Conservation (phyloP, 64 coral and sea anemone species). For the Dendronephthya gigantea region DNA sequence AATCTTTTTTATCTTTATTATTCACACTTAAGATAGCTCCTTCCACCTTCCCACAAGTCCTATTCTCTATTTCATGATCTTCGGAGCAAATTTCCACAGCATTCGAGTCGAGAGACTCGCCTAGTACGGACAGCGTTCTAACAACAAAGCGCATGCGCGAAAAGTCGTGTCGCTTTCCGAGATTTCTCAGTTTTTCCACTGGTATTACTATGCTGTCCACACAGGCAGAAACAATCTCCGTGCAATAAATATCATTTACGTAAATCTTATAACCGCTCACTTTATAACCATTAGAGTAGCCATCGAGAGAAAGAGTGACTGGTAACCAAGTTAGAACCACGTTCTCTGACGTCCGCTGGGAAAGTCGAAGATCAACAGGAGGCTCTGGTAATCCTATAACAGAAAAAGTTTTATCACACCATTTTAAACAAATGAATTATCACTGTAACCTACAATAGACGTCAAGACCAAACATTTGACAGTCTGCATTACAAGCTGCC, state of each 20-base stretch:
- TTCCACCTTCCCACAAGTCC: background rate
- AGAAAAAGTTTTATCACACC: background rate
- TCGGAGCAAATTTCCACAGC: background rate
- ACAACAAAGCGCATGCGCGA: conserved; percentile 19
- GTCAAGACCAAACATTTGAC: no score
- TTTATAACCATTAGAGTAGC: background rate
- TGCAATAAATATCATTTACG: conserved; percentile 8
- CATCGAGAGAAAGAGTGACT: background rate
- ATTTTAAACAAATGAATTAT: no score
- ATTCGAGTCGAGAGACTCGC: background rate
- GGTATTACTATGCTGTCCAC: background rate
- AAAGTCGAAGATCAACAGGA: background rate
- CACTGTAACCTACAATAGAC: no score
- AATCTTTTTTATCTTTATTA: background rate
- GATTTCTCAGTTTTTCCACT: background rate
- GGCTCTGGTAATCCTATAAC: background rate
- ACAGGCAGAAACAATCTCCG: background rate
- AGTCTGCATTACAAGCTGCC: no score
- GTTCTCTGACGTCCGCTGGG: background rate
- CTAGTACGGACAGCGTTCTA: background rate
- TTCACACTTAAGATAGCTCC: background rate
- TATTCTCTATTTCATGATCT: background rate
- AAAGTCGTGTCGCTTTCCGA: background rate
- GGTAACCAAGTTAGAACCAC: background rate
- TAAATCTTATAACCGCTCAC: background rate